These are phyloP conservation scores for Andrena praecox DNA, from an alignment of 2,888 invertebrate species.

Conservation along the genomic window DNA sequence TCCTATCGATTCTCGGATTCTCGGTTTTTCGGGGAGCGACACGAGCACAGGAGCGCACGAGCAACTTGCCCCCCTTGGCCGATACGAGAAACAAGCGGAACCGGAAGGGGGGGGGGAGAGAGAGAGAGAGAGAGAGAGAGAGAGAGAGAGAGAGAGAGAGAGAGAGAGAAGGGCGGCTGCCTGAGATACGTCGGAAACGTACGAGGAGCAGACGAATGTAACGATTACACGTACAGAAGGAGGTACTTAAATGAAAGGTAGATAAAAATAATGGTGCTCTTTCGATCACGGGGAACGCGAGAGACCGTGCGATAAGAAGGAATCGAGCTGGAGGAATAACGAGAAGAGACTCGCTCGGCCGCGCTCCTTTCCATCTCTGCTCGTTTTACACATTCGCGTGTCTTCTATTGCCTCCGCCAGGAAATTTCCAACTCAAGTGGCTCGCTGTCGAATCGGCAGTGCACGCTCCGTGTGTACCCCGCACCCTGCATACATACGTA, in stretches of 20 bases:
- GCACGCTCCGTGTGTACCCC: background rate
- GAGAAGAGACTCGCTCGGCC: conserved; percentile 47
- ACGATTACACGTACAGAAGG: conserved; percentile 57
- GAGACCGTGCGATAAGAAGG: conserved; percentile 55
- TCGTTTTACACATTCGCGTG: conserved; percentile 16
- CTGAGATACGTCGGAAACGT: conserved; percentile 12
- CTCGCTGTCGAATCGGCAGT: background rate
- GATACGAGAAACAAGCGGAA: background rate
- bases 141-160: background rate
- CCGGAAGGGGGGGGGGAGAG: background rate
- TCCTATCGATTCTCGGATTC: conserved; percentile 47
- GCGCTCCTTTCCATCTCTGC: background rate
- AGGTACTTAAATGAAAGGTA: conserved; percentile 67
- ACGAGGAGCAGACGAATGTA: conserved; percentile 41
- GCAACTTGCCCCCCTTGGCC: background rate
- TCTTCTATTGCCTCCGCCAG: conserved; percentile 34
- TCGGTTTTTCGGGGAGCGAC: background rate
- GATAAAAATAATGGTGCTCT: conserved; percentile 73
- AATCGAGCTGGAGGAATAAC: conserved; percentile 58
- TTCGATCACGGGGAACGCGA: conserved; percentile 58
- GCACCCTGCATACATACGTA: too few relatives aligned
- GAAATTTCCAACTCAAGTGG: conserved; percentile 4
- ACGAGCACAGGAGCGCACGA: too few relatives aligned
- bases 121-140: background rate
- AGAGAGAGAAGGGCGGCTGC: background rate